Evolutionary conservation across 2,797 vertebrate species (phyloP), one percentile per base, ranked within the genome.

Genomic region (Typhlichthys subterraneus): DNA sequence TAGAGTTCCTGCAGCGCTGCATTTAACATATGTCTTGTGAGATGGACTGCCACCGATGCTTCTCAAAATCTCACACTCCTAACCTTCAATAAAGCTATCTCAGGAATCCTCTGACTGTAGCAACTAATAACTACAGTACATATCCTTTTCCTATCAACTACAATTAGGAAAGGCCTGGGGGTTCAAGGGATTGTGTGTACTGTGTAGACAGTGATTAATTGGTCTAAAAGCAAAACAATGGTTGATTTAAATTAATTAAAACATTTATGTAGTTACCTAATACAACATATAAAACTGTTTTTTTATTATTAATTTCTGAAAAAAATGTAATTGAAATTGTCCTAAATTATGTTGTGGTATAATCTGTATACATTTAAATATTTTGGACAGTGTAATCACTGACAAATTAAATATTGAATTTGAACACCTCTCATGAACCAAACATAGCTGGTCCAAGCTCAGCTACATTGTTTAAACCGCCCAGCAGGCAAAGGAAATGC

Each of bases 61-160:
- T 75, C 71, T 74, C 79, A 82, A 76, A 84, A 84, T 80, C 73
- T 59, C 73, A 67, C 73, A 53, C 70, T 83, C 78, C 71, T 59
- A 82, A 73, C 60, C 71, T 75, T 72, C 23, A 75, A 86, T 83
- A 85, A n/a, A 83, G 70, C 70, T 57, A 89, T 89, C 80, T 85
- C 56, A 86, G 88, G 89, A 89, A 92, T 92, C 70, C 63, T 50
- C 29, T 33, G 58, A 50, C 52, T 51, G 61, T 67, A 23, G 52
- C 59, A 65, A 46, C 57, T 52, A 55, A 73, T 61, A 70, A 53
- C 59, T 66, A 59, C 23, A 29, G 23, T 29, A 29, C 64, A 68
- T 31, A 59, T 4, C 31, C 61, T 65, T 81, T 75, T 83, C 71
- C 52, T 50, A 57, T 80, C 50, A 65, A 63, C 84, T 57, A 33